A percentile compares a stretch with the other conserved stretches of the same genome.
phyloP scores from a whole-genome alignment of 2,113 vertebrate species.

The Hippocampus mohnikei region DNA sequence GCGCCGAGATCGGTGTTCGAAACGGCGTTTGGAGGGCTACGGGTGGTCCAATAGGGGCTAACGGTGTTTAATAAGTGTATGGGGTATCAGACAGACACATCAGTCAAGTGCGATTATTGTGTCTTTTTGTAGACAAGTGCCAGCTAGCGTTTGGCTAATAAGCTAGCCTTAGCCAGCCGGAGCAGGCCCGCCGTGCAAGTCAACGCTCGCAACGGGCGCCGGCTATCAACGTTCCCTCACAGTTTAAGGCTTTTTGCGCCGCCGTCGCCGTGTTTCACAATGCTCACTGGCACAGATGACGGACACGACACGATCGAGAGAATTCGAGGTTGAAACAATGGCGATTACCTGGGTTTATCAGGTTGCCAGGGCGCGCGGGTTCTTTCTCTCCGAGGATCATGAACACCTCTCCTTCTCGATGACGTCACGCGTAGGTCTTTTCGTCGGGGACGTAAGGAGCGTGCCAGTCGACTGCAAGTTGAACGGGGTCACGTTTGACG shows the following conservation, averaged over 20 bases:
- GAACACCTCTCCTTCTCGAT: slow-evolving; percentile 75
- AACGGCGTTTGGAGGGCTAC: slow-evolving; percentile 8
- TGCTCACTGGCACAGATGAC: slow-evolving; percentile 19
- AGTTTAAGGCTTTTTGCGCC: slow-evolving; percentile 19
- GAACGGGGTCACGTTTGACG: not conserved
- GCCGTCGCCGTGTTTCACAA: slow-evolving; percentile 22
- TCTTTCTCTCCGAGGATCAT: slow-evolving; percentile 79
- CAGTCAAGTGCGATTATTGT: slow-evolving; percentile 58
- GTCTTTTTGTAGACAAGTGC: slow-evolving; percentile 58
- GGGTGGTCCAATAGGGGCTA: slow-evolving; percentile 12
- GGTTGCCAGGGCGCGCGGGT: slow-evolving; percentile 77
- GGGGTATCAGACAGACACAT: slow-evolving; percentile 28
- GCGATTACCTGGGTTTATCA: slow-evolving; percentile 74
- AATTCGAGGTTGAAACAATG: slow-evolving; percentile 42
- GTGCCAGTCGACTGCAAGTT: slow-evolving; percentile 21
- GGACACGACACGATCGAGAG: slow-evolving; percentile 30
- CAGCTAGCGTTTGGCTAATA: slow-evolving; percentile 61
- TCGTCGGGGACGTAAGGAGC: slow-evolving; percentile 53
- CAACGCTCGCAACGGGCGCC: slow-evolving; percentile 59
- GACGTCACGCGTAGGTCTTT: slow-evolving; percentile 71
- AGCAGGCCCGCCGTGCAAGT: slow-evolving; percentile 62
- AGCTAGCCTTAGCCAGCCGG: slow-evolving; percentile 60
- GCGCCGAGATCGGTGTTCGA: slow-evolving; percentile 26
- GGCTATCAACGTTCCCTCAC: slow-evolving; percentile 49
- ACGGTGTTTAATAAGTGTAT: slow-evolving; percentile 18